Base-by-base conservation (phyloP, 2,888 invertebrate genomes). In the Cyrtodaria siliqua region DNA sequence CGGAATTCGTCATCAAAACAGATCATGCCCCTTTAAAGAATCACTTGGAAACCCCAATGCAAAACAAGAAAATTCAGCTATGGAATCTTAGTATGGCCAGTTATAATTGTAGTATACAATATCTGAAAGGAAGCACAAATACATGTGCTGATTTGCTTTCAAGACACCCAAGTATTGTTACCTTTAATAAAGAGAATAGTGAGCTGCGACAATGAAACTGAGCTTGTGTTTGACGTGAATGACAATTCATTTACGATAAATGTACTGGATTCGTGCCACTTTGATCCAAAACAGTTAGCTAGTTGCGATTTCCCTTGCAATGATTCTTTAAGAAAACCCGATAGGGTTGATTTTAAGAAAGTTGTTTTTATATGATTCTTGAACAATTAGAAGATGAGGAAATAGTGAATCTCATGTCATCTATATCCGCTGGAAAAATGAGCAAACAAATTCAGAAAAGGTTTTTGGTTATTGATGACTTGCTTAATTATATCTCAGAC, bases 401-500 rank as follows among this genome's bases (percentile, higher is more conserved):
- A 60, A 40, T 42, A n/a, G n/a, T n/a, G n/a, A n/a, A n/a, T n/a
- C n/a, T n/a, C n/a, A n/a, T n/a, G n/a, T n/a, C n/a, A n/a, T n/a
- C n/a, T n/a, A n/a, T n/a, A n/a, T n/a, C n/a, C n/a, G n/a, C n/a
- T n/a, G n/a, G n/a, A n/a, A n/a, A n/a, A n/a, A n/a, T 14, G 1
- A 57, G n/a, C 12, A 62, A 59, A 52, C 3, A n/a, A 16, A 12
- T 56, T 9, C 29, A 61, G 23, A 70, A 44, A 38, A 59, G 62
- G 23, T 50, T 57, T 53, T 23, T 81, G 0, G 2, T 71, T 12
- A 33, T 78, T 1, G 70, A 78, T 26, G 55, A 75, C 20, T 14
- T 83, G 24, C 9, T 81, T 2, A 77, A 81, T 67, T 69, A 69
- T 42, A 42, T 78, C 1, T 59, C 73, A n/a, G 62, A 76, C 23